phyloP scores from a whole-genome alignment of 2,113 vertebrate genomes.

The Macheiramphus alcinus region DNA sequence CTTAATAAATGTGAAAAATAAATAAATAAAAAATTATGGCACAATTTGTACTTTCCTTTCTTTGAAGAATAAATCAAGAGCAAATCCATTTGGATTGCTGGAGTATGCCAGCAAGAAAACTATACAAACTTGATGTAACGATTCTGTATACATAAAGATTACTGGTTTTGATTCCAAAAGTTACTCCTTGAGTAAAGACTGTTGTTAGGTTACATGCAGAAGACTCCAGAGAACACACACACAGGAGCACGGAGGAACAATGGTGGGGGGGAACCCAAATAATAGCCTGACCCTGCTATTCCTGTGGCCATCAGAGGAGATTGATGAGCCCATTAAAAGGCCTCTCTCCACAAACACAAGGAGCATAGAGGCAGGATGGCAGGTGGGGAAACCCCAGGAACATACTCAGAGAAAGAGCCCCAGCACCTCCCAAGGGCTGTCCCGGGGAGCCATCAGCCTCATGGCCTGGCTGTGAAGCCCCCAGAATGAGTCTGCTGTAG shows the following conservation, averaged over 20 bases:
- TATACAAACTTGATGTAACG: not conserved
- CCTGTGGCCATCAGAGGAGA: not conserved
- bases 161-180: not conserved
- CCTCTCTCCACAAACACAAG: not conserved
- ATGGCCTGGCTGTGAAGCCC: accelerated
- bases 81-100: not conserved
- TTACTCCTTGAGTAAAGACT: not conserved
- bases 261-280: not conserved
- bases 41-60: not conserved
- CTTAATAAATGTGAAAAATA: not conserved
- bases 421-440: not conserved
- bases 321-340: not conserved
- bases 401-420: not conserved
- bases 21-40: not conserved
- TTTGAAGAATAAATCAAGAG: not conserved
- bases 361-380: not conserved
- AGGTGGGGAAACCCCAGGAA: not conserved
- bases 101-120: not conserved
- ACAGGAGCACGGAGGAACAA: not conserved
- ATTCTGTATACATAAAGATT: not conserved
- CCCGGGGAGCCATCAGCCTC: not conserved
- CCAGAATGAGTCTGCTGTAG: not conserved
- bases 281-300: not conserved
- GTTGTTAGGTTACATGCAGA: not conserved
- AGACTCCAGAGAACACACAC: not conserved